These are phyloP conservation scores for Labia minor DNA, from an alignment of 2,888 invertebrate genomes.

Conservation along the genomic window DNA sequence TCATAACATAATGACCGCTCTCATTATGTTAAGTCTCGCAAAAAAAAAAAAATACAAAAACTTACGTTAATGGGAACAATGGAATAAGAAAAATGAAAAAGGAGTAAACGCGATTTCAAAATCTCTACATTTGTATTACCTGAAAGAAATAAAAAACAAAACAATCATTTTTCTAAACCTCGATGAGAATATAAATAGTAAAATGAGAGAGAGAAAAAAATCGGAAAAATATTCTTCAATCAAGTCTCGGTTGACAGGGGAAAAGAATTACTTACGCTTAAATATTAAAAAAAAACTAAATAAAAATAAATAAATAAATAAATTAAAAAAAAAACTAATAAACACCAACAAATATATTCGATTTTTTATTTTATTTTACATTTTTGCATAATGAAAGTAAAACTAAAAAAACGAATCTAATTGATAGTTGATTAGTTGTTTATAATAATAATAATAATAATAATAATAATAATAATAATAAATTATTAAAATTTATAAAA, in stretches of 20 bases:
- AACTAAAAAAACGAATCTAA: not conserved
- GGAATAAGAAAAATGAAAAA: no score
- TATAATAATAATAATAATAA: not conserved
- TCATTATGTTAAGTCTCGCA: not conserved
- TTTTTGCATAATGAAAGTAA: no score
- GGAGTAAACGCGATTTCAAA: not conserved
- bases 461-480: not conserved
- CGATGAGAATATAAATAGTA: not conserved
- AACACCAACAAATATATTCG: no score
- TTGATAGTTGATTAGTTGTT: not conserved
- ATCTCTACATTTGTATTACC: no score
- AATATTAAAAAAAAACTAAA: not conserved
- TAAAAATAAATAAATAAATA: no score
- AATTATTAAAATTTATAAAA: not conserved
- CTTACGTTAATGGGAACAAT: no score
- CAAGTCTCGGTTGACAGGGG: not conserved
- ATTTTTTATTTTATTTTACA: no score
- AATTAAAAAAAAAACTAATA: no score
- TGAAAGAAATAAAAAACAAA: no score
- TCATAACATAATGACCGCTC: not conserved
- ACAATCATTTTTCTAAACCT: not conserved
- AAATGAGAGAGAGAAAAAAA: not conserved
- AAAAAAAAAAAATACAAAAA: not conserved
- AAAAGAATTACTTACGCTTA: slow-evolving; percentile 13
- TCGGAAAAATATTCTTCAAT: not conserved